Evolutionary conservation across 1,140 invertebrate species (phyloP), one percentile per base, ranked within the genome.

Genomic region (Trinorchestia longiramus): DNA sequence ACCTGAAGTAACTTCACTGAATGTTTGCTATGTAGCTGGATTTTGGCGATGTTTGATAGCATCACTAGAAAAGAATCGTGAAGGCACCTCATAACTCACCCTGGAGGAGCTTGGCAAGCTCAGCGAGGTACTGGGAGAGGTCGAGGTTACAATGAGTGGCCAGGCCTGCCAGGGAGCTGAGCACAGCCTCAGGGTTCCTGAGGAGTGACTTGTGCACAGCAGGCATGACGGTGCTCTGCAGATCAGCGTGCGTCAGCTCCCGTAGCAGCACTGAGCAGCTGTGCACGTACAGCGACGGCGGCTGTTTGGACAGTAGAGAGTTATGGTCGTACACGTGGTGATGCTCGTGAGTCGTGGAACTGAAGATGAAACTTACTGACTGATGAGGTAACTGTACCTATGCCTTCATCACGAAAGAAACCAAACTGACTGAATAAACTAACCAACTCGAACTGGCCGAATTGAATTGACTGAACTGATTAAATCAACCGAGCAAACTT

Each of bases 161-260:
- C 96, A 99, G 98, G 44, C 98, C 97, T 19, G 98, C 98, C 87
- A 99, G 98, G 91, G 98, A 98, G 97, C 98, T 98, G 45, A 99
- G 98, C 96, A 99, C 98, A 43, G 99, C 98, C 98, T 99, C 99
- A 0, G 99, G 99, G 97, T 98, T 99, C 96, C 99, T 97, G n/a
- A 99, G 97, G 98, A 99, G 98, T 17, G 99, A 98, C 97, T 99
- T 99, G 97, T 99, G 98, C n/a, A 99, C 97, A 23, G 98, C 98
- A 42, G 99, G 99, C 88, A 99, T 97, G 94, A 99, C 97, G 36
- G 97, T 97, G 90, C 97, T 98, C 97, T 98, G 98, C 96, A 99
- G 99, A 92, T 99, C 98, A 4, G 98, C 98, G 96, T 98, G 98
- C 47, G 97, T 98, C 17, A 99, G 97, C 97, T 98, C 97, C 41